Evolutionary conservation across 2,888 invertebrate species (phyloP), one percentile per base, ranked within the genome.

Genomic region (Latheticus oryzae): DNA sequence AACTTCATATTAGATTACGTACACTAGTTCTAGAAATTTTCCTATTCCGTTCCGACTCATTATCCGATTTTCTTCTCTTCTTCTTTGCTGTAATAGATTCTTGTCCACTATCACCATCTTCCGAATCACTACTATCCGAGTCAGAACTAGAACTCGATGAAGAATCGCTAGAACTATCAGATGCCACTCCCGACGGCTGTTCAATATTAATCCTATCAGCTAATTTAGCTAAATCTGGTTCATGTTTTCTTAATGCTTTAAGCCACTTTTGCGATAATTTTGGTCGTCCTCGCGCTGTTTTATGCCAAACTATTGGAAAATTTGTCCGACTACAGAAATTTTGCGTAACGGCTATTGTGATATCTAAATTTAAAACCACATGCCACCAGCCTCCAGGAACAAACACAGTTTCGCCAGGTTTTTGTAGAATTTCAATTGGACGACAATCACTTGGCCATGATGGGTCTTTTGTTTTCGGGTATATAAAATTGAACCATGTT

Each of bases 381-480:
- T 99, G 99, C 99, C 99, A 99, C 98, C 98, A 99, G 5, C 99
- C 99, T 9, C 96, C 96, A 5, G 97, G 97, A 50, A 98, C 96
- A 81, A 97, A 98, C 17, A 98, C 96, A 2, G 97, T 98, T 77
- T 98, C 98, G 11, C 97, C 97, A 7, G 97, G 96, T 69, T 88
- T 86, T 78, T 98, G 98, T 2, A 98, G 82, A 68, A 97, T 93
- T 82, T 98, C 97, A 62, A 97, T 86, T 40, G 97, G 97, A 77
- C 89, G 87, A 78, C 86, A 97, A 77, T 96, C 90, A 68, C 85
- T 82, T 11, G 98, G 98, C 98, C 98, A 99, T 17, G 87, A 82
- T 5, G 91, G 85, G 62, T 87, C 81, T 77, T 95, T 90, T 11
- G 96, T 96, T 77, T 91, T 88, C 7, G 97, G 97, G 81, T 98